Percentiles rank a stretch among this genome's conserved stretches.
Evolutionary conservation across 2,113 vertebrate genomes (phyloP).

Genomic region (Bubo blakistoni): DNA sequence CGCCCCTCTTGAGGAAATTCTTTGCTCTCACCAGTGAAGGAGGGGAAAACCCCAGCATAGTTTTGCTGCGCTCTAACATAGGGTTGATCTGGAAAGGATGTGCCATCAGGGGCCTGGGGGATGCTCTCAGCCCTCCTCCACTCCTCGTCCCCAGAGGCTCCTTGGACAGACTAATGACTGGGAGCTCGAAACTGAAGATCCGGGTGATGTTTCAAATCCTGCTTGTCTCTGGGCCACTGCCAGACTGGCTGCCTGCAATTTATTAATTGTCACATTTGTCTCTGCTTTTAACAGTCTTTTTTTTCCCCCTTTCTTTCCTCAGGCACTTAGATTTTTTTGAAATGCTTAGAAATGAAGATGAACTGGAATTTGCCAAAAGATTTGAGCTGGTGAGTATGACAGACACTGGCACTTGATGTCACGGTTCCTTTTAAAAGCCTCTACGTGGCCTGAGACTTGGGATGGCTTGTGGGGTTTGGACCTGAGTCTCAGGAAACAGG

Average conservation of each 20-base stretch:
- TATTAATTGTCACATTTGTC: background rate
- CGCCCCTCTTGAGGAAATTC: background rate
- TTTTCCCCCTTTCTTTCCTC: background rate
- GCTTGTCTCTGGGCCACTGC: background rate
- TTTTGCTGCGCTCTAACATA: rapidly evolving
- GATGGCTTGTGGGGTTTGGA: background rate
- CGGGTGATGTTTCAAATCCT: background rate
- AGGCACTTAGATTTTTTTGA: slow-evolving; percentile 99
- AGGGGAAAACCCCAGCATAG: rapidly evolving
- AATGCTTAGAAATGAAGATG: slow-evolving; percentile 98
- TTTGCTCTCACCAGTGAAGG: background rate
- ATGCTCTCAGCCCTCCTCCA: background rate
- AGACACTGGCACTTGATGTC: background rate
- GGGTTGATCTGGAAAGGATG: background rate
- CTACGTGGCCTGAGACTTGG: rapidly evolving
- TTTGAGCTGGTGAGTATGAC: slow-evolving; percentile 86
- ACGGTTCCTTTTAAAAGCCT: background rate
- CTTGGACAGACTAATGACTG: background rate
- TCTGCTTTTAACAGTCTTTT: background rate
- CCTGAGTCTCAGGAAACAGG: rapidly evolving
- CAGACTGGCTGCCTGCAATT: background rate
- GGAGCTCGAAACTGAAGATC: background rate
- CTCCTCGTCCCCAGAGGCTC: background rate
- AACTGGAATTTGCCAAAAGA: slow-evolving; percentile 93
- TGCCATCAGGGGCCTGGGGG: background rate